phyloP scores from a whole-genome alignment of 2,888 invertebrate genomes.

The Taphrorychus bicolor region DNA sequence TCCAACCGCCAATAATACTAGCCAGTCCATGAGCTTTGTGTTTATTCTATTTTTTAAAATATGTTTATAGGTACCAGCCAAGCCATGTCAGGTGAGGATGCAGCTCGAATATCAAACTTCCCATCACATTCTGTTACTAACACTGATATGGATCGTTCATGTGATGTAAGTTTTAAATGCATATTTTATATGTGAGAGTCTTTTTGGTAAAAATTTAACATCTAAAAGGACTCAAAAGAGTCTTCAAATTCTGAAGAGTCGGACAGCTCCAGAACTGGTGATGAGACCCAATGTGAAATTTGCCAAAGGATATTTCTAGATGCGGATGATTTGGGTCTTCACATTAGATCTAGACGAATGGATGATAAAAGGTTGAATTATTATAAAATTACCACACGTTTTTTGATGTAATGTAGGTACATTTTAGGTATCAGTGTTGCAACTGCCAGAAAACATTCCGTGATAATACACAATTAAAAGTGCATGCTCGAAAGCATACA shows the following conservation, averaged over 20 bases:
- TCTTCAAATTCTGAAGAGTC: not conserved
- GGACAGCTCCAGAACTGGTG: constrained; percentile 8
- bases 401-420: not conserved
- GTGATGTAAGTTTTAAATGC: not conserved
- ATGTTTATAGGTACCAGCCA: too few species aligned
- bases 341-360: constrained; percentile 47
- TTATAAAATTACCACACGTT: not conserved
- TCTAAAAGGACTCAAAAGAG: not conserved
- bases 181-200: too few species aligned
- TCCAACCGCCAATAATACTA: too few species aligned
- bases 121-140: too few species aligned
- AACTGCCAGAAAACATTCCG: constrained; percentile 53
- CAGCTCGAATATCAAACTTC: too few species aligned
- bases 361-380: constrained; percentile 42
- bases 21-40: too few species aligned
- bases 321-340: constrained; percentile 45
- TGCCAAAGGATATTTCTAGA: constrained; percentile 48
- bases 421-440: constrained; percentile 50
- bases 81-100: too few species aligned
- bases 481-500: constrained; percentile 54
- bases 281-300: constrained; percentile 47
- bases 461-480: constrained; percentile 54
- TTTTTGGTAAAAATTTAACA: not conserved
- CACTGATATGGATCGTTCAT: too few species aligned
- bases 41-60: too few species aligned